Base-by-base conservation (phyloP, 2,113 vertebrate genomes). In the Caretta caretta region DNA sequence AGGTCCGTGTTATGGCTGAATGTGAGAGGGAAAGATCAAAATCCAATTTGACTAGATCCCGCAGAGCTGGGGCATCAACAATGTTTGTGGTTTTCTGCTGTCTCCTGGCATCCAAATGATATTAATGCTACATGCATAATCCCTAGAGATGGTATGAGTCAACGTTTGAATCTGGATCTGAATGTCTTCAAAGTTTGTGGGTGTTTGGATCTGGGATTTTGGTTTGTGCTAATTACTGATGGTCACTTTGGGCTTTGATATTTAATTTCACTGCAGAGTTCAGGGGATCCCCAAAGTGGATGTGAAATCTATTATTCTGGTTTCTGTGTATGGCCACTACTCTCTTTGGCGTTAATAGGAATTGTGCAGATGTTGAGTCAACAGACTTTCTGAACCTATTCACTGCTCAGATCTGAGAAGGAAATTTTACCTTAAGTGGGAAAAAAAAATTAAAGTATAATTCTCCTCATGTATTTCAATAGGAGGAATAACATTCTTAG, bases 241-340 rank as follows among this genome's bases (percentile, higher is more conserved):
- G 92, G 90, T 85, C 93, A 81, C 86, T 92, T 87, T 62, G 83
- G 83, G 59, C 69, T 90, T 72, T 86, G 69, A 88, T 95, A 94
- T 93, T 92, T 87, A 94, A 92, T 93, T 85, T 82, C 88, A 89
- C 84, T 4, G 2, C 92, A 87, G 62, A 90, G 94, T 90, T 97
- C 96, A 95, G 59, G 75, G 92, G 69, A 92, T 95, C 84, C 90
- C 89, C 94, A 89, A 89, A 86, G 84, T 90, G 80, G 82, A 90
- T 95, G 94, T 96, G 82, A 78, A 90, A 88, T 89, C 78, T 86
- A 90, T 93, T 86, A 93, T 84, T 89, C 80, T 89, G 69, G 93
- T 87, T 14, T 69, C 62, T 69, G 19, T 27, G 42, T 42, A 59
- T 88, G 9, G 80, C 27, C 62, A 86, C 78, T 76, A 82, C 94